Percentiles rank a stretch among this genome's conserved stretches.
Evolutionary conservation across 2,888 invertebrate species (phyloP).

Genomic region (Trachelus iudaicus): DNA sequence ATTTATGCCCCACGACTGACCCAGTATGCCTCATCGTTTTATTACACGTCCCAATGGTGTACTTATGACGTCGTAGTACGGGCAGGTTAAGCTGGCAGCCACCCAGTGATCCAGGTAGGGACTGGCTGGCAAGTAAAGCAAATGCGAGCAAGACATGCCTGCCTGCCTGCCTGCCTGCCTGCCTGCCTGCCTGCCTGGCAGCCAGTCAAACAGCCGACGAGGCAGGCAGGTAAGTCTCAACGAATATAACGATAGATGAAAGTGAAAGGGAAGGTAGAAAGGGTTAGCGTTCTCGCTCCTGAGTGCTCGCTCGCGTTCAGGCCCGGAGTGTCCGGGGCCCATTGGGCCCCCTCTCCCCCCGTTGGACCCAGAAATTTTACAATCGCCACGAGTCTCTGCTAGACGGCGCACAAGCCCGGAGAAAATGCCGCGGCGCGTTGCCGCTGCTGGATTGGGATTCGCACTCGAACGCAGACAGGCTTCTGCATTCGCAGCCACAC

Average conservation of each 20-base stretch:
- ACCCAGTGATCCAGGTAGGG: not conserved
- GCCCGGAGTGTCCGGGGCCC: constrained; percentile 7
- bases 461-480: not conserved
- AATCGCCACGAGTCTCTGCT: constrained; percentile 44
- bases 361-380: constrained; percentile 44
- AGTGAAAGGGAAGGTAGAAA: constrained; percentile 66
- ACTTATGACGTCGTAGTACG: not conserved
- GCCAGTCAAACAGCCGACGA: constrained; percentile 32
- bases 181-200: not conserved
- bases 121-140: not conserved
- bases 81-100: not conserved
- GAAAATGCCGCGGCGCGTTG: constrained; percentile 29
- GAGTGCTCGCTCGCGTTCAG: constrained; percentile 23
- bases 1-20: not conserved
- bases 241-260: constrained; percentile 55
- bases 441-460: not conserved
- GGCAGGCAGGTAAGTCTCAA: constrained; percentile 18
- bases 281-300: constrained; percentile 49
- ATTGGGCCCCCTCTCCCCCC: constrained; percentile 24
- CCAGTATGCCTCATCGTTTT: constrained; percentile 30
- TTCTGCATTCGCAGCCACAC: not conserved
- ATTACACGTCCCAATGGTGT: constrained; percentile 16
- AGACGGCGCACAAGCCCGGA: constrained; percentile 35
- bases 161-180: no score
- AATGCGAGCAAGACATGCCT: not conserved